A percentile compares a stretch with the other conserved stretches of the same genome.
Conservation (phyloP, 2,113 vertebrate genomes). For the Phrynocephalus versicolor region DNA sequence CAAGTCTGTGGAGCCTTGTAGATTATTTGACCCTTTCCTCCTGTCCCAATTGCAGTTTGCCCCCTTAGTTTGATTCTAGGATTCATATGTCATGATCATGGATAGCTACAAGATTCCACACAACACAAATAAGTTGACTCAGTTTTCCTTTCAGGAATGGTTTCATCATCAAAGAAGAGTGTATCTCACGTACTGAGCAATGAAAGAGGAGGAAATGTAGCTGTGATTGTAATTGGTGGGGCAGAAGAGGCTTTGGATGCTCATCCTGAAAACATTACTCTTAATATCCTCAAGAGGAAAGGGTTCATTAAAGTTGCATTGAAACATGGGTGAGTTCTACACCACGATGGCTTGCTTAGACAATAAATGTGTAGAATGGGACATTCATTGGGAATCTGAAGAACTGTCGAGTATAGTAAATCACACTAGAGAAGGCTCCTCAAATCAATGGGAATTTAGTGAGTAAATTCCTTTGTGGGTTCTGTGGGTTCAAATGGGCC, state of each 20-base stretch:
- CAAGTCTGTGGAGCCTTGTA: background rate
- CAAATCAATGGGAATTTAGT: no score
- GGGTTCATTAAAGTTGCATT: conserved; percentile 80
- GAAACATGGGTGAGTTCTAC: conserved; percentile 69
- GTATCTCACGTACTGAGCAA: conserved; percentile 71
- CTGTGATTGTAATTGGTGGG: conserved; percentile 75
- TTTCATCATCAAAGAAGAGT: conserved; percentile 76
- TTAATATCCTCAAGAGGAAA: conserved; percentile 73
- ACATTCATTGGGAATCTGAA: background rate
- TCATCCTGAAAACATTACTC: conserved; percentile 70
- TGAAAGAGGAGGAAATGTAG: conserved; percentile 70
- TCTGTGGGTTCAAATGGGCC: no score
- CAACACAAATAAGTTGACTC: background rate
- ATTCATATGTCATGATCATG: background rate
- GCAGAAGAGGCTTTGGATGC: conserved; percentile 76
- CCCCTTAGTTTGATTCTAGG: background rate
- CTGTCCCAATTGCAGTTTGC: background rate
- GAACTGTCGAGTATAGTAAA: background rate
- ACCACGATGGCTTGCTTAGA: background rate
- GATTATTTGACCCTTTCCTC: background rate
- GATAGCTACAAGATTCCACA: background rate
- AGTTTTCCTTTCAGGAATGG: conserved; percentile 62
- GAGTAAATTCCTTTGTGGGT: no score
- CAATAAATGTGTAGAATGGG: background rate
- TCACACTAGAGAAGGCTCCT: no score